Percentiles rank a stretch among this genome's conserved stretches.
Evolutionary conservation across 2,797 vertebrate species (phyloP).

Genomic region (Leptodactylus fallax): DNA sequence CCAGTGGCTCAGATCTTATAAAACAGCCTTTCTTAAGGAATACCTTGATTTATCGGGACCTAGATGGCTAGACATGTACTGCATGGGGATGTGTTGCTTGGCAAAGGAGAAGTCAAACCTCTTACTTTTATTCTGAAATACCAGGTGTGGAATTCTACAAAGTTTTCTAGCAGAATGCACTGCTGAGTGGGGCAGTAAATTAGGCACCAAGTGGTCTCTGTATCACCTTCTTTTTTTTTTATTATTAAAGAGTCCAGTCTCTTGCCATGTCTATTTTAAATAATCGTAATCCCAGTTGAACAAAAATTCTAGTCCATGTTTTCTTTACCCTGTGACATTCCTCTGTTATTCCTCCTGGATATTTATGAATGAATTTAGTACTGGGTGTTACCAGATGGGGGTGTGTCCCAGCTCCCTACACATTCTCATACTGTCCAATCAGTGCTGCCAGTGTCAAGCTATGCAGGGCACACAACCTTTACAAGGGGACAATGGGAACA

Average conservation of each 20-base stretch:
- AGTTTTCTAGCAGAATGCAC: neutral
- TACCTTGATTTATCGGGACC: conserved; percentile 50
- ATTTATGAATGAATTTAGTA: too few species aligned
- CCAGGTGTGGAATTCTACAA: neutral
- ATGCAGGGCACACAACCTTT: too few species aligned
- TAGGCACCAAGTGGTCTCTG: neutral
- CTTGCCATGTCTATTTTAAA: neutral
- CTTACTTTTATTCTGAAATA: neutral
- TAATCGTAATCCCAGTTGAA: too few species aligned
- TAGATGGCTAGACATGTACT: neutral
- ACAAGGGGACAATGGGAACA: too few species aligned
- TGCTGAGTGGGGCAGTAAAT: neutral
- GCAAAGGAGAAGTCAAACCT: neutral
- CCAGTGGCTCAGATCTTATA: conserved; percentile 63
- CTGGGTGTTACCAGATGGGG: too few species aligned
- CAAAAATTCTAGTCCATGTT: too few species aligned
- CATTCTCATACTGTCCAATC: too few species aligned
- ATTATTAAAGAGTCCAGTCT: neutral
- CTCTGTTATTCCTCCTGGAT: too few species aligned
- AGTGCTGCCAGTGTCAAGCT: too few species aligned
- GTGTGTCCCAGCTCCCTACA: too few species aligned
- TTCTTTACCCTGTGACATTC: too few species aligned
- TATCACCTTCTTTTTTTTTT: neutral
- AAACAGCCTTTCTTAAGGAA: conserved; percentile 69
- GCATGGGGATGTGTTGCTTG: conserved; percentile 9